phyloP scores from a whole-genome alignment of 53 echinoderm and acorn worm species.

The Arbacia lixula region DNA sequence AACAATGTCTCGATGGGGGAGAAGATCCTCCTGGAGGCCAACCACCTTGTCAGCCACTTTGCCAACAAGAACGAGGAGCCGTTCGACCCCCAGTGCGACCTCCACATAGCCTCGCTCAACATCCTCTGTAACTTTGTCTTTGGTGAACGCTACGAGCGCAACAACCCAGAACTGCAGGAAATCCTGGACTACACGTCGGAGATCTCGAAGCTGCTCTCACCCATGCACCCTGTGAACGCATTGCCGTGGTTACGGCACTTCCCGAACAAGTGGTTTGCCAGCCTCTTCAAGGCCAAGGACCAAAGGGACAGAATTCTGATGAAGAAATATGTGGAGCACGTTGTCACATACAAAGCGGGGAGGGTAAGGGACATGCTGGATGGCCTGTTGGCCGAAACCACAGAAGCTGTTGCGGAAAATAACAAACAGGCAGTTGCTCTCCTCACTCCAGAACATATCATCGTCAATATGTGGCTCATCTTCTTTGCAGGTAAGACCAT shows the following conservation, averaged over 20 bases:
- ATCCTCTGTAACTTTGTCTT: slow-evolving; percentile 97
- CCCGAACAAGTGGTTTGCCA: slow-evolving; percentile 98
- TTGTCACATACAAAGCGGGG: slow-evolving; percentile 91
- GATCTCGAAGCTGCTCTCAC: slow-evolving; percentile 94
- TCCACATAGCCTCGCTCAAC: slow-evolving; percentile 93
- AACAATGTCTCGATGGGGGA: slow-evolving; percentile 80
- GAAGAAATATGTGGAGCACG: slow-evolving; percentile 95
- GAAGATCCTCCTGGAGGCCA: slow-evolving; percentile 88
- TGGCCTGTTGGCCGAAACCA: slow-evolving; percentile 86
- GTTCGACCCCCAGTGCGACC: slow-evolving; percentile 89
- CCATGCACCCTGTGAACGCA: slow-evolving; percentile 94
- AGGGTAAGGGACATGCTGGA: slow-evolving; percentile 91
- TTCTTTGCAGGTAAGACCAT: slow-evolving; percentile 96
- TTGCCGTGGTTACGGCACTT: slow-evolving; percentile 96
- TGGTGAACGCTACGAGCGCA: slow-evolving; percentile 87
- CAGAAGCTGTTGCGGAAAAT: slow-evolving; percentile 84
- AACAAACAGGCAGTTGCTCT: slow-evolving; percentile 81
- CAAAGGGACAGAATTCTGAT: slow-evolving; percentile 93
- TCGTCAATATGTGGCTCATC: slow-evolving; percentile 99
- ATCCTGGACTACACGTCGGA: slow-evolving; percentile 95
- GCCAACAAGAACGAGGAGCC: slow-evolving; percentile 68
- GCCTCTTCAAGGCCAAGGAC: slow-evolving; percentile 87
- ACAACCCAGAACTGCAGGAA: slow-evolving; percentile 87
- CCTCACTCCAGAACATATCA: slow-evolving; percentile 93
- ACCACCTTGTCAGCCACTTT: slow-evolving; percentile 77